Percentiles rank a stretch among this genome's conserved stretches.
Evolutionary conservation across 2,888 invertebrate species (phyloP).

Genomic region (Lepidochitona cinerea): DNA sequence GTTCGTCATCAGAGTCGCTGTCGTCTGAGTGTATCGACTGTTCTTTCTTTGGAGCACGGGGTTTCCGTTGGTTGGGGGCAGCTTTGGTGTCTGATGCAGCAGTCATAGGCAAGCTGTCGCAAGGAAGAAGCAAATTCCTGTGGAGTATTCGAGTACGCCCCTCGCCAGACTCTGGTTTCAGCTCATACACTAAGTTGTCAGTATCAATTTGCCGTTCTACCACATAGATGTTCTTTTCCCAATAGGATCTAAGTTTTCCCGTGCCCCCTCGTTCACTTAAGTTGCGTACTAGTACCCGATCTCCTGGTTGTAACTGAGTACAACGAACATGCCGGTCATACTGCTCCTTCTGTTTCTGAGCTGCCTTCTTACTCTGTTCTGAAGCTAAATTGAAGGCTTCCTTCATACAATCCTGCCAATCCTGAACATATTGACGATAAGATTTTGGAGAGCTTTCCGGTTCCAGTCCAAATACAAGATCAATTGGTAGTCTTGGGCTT

Average conservation of each 20-base stretch:
- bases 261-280: not conserved
- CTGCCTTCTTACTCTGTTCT: not conserved
- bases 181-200: too few relatives aligned
- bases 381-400: not conserved
- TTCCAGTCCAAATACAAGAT: not conserved
- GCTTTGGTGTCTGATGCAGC: too few relatives aligned
- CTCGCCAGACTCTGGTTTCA: too few relatives aligned
- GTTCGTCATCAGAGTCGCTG: too few relatives aligned
- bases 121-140: too few relatives aligned
- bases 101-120: too few relatives aligned
- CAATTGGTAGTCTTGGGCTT: not conserved
- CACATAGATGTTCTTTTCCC: too few relatives aligned
- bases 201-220: too few relatives aligned
- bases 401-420: not conserved
- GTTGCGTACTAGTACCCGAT: constrained; percentile 7
- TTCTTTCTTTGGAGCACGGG: too few relatives aligned
- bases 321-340: not conserved
- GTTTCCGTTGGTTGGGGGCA: too few relatives aligned
- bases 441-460: not conserved
- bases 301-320: not conserved
- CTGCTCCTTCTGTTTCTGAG: not conserved
- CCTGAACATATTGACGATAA: not conserved
- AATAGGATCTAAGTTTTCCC: constrained; percentile 8
- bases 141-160: too few relatives aligned
- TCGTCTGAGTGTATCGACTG: too few relatives aligned